Conservation (phyloP, 2,888 invertebrate genomes). For the Caenorhabditis panamensis region DNA sequence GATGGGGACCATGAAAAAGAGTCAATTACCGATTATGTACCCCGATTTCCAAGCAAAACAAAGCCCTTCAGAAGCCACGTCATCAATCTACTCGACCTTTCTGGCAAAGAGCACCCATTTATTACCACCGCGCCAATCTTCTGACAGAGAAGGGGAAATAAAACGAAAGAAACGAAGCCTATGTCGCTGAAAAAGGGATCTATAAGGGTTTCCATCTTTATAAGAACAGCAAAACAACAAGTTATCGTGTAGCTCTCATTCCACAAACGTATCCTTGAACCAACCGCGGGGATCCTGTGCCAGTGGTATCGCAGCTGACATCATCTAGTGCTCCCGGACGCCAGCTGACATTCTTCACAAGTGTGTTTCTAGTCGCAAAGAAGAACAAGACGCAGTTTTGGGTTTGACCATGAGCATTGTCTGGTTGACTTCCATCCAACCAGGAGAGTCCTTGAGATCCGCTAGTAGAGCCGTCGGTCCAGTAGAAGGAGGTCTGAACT, state of each 20-base stretch:
- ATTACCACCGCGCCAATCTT: too few species aligned
- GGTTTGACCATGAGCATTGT: slow-evolving; percentile 31
- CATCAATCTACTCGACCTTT: too few species aligned
- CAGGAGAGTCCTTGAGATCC: slow-evolving; percentile 38
- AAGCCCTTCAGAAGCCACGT: too few species aligned
- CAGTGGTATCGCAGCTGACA: slow-evolving; percentile 24
- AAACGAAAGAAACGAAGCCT: too few species aligned
- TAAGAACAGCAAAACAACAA: too few species aligned
- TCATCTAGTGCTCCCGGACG: slow-evolving; percentile 37
- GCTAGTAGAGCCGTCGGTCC: slow-evolving; percentile 27
- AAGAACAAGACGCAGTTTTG: slow-evolving; percentile 29
- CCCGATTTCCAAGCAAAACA: too few species aligned
- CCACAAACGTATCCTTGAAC: slow-evolving; percentile 42
- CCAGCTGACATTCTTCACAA: slow-evolving; percentile 10
- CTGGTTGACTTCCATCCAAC: slow-evolving; percentile 36
- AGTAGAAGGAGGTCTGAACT: slow-evolving; percentile 25
- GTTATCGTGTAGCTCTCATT: neutral
- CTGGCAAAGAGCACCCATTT: too few species aligned
- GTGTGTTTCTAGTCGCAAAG: slow-evolving; percentile 21
- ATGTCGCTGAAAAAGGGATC: too few species aligned
- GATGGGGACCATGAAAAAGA: too few species aligned
- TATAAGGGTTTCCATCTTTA: too few species aligned
- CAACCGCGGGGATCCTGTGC: slow-evolving; percentile 1
- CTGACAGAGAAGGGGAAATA: too few species aligned
- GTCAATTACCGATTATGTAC: too few species aligned